Conservation (phyloP, 2,797 vertebrate species). For the Sebastiscus albofasciatus region DNA sequence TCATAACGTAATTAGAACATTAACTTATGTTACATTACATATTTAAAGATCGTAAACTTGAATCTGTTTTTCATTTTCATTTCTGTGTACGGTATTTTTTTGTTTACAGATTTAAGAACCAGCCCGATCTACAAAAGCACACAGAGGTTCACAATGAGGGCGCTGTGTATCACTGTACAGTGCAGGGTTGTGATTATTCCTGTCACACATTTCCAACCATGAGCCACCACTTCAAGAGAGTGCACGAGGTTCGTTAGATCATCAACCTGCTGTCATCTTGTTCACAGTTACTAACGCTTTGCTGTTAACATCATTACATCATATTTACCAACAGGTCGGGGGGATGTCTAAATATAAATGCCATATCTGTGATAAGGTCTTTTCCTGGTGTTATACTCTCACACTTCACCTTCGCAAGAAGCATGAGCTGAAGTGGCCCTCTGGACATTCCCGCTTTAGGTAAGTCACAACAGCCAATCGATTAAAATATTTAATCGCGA, state of each 20-base stretch:
- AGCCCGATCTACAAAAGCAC: constrained; percentile 84
- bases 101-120: constrained; percentile 82
- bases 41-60: neutral
- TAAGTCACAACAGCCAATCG: constrained; percentile 23
- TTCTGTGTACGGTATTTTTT: neutral
- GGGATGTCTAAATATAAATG: constrained; percentile 85
- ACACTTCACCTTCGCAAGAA: constrained; percentile 84
- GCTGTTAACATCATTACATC: neutral
- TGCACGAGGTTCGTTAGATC: constrained; percentile 71
- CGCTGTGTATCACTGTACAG: constrained; percentile 82
- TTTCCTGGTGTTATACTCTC: constrained; percentile 87
- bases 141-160: constrained; percentile 84
- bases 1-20: neutral
- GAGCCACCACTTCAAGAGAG: constrained; percentile 81
- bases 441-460: constrained; percentile 85
- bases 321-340: constrained; percentile 65
- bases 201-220: constrained; percentile 76
- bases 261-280: neutral
- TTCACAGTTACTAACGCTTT: neutral
- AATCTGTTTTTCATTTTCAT: neutral
- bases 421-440: constrained; percentile 87
- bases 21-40: too few species aligned
- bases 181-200: constrained; percentile 83
- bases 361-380: constrained; percentile 85
- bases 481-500: too few species aligned